Percentiles rank a stretch among this genome's conserved stretches.
Evolutionary conservation across 92 coral and sea anemone genomes (phyloP).

Genomic region (Umimayanthus chanpuru): DNA sequence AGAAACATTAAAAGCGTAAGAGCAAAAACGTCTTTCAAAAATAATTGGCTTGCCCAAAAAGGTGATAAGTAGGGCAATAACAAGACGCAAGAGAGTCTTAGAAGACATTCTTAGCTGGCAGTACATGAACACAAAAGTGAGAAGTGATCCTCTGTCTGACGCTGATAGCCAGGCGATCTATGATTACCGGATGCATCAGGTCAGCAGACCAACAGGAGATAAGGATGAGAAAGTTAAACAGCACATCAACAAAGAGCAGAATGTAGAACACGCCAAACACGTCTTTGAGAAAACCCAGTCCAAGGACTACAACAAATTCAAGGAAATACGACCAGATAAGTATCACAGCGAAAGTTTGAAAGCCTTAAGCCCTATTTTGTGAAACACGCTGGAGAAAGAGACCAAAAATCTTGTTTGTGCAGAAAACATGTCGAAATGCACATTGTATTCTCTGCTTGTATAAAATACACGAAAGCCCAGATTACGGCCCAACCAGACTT

Average conservation of each 20-base stretch:
- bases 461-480: too few species aligned
- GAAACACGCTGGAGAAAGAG: too few species aligned
- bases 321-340: too few species aligned
- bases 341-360: too few species aligned
- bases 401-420: too few species aligned
- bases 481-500: too few species aligned
- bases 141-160: background rate
- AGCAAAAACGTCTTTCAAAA: background rate
- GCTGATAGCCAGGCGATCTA: conserved; percentile 6
- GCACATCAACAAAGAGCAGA: background rate
- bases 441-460: too few species aligned
- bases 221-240: background rate
- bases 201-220: conserved; percentile 26
- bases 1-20: conserved; percentile 6
- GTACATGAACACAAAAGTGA: conserved; percentile 5
- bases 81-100: background rate
- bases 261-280: background rate
- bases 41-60: background rate
- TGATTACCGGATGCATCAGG: conserved; percentile 17
- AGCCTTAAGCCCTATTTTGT: too few species aligned
- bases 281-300: too few species aligned
- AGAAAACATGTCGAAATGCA: too few species aligned
- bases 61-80: conserved; percentile 5
- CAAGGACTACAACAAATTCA: too few species aligned
- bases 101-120: conserved; percentile 19